These are phyloP conservation scores for Stegodyphus mimosarum DNA, from an alignment of 1,140 invertebrate species.

Conservation along the genomic window DNA sequence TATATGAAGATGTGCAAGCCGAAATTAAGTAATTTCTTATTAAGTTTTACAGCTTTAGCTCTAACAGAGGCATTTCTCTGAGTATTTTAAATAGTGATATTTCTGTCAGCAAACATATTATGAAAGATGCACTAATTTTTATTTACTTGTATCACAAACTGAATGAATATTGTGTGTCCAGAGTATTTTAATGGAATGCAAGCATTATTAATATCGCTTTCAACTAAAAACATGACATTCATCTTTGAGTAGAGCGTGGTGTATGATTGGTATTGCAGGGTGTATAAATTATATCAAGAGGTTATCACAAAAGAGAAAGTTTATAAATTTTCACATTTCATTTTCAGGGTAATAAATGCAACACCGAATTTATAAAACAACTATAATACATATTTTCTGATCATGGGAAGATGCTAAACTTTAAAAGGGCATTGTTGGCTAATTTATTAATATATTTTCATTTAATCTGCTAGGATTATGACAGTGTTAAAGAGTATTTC, in stretches of 20 bases:
- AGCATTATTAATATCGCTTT: slow-evolving; percentile 22
- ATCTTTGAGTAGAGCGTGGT: slow-evolving; percentile 24
- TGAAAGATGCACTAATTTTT: slow-evolving; percentile 14
- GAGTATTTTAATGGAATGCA: slow-evolving; percentile 45
- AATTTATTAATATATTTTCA: too few species aligned
- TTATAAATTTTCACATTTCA: too few species aligned
- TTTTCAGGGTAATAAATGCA: too few species aligned
- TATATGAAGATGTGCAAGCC: slow-evolving; percentile 12
- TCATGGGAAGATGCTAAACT: too few species aligned
- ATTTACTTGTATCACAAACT: slow-evolving; percentile 2
- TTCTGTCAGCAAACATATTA: slow-evolving; percentile 17
- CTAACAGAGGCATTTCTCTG: neutral
- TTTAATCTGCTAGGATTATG: too few species aligned
- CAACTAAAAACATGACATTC: slow-evolving; percentile 59
- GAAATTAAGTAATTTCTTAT: neutral
- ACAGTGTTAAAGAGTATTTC: too few species aligned
- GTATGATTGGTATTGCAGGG: slow-evolving; percentile 34
- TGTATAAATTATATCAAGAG: slow-evolving; percentile 19
- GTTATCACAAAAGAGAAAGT: too few species aligned
- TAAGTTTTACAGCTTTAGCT: neutral
- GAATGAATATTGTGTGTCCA: slow-evolving; percentile 19
- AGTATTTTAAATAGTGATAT: slow-evolving; percentile 42
- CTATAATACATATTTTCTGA: too few species aligned
- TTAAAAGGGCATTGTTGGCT: too few species aligned
- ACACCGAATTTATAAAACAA: too few species aligned